A percentile compares a stretch with the other conserved stretches of the same genome.
Evolutionary conservation across 2,113 vertebrate genomes (phyloP).

Genomic region (Pipra filicauda): DNA sequence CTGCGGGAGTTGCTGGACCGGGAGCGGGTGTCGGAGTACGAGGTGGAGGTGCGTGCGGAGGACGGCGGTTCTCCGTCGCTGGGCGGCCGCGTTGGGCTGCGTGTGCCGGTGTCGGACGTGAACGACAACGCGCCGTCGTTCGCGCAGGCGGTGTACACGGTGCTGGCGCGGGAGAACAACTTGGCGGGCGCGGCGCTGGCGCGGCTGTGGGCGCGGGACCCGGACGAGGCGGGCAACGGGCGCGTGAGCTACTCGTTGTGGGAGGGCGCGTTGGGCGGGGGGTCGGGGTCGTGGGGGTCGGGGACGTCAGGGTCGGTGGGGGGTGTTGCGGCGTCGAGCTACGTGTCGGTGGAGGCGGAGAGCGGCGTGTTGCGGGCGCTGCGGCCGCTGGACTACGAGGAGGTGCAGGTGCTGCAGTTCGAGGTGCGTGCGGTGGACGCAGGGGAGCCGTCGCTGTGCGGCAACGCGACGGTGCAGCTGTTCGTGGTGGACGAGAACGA

Average conservation of each 20-base stretch:
- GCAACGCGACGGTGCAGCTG: conserved; percentile 68
- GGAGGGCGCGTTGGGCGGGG: neutral
- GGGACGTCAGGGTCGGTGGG: neutral
- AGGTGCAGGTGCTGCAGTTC: no score
- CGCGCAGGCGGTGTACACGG: conserved; percentile 67
- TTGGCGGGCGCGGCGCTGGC: conserved; percentile 66
- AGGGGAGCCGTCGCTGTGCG: conserved; percentile 12
- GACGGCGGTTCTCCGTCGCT: no score
- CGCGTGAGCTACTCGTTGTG: conserved; percentile 68
- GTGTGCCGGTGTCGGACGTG: neutral
- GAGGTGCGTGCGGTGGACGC: neutral
- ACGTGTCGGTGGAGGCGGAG: no score
- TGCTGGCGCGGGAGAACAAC: conserved; percentile 68
- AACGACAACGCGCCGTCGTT: conserved; percentile 77
- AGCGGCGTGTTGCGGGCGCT: no score
- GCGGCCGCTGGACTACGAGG: neutral
- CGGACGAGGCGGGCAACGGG: conserved; percentile 73
- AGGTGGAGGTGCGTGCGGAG: no score
- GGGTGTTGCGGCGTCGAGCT: no score
- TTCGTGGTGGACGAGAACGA: neutral
- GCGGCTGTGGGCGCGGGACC: conserved; percentile 59
- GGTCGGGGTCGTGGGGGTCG: no score
- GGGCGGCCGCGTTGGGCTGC: no score
- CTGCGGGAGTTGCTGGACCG: no score
- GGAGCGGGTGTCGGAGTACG: no score